A percentile compares a stretch with the other conserved stretches of the same genome.
These are phyloP conservation scores for Heliocidaris tuberculata DNA, from an alignment of 35 echinoderm and acorn worm species.

Conservation along the genomic window DNA sequence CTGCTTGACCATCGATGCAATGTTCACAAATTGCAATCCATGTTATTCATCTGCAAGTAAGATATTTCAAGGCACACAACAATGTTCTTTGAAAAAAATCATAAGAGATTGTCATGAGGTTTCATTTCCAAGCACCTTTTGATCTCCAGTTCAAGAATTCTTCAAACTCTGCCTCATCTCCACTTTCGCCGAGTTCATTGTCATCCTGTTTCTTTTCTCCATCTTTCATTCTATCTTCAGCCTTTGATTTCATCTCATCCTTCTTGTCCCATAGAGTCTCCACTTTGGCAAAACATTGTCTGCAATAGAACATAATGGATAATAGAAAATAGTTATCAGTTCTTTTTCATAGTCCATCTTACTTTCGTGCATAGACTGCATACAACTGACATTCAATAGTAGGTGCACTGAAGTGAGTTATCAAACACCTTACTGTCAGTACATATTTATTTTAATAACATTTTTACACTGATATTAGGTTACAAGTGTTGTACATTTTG, in stretches of 20 bases:
- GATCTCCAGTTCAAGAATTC: constrained; percentile 96
- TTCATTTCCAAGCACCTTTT: constrained; percentile 86
- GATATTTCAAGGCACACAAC: not conserved
- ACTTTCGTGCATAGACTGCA: too few species aligned
- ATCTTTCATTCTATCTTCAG: constrained; percentile 56
- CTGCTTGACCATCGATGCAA: not conserved
- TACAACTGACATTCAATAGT: too few species aligned
- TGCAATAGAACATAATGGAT: constrained; percentile 32
- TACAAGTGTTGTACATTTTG: too few species aligned
- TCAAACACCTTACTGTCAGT: too few species aligned
- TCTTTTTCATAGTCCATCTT: too few species aligned
- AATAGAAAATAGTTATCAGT: not conserved
- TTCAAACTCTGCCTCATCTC: constrained; percentile 92
- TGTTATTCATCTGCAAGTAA: not conserved
- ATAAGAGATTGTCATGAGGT: not conserved
- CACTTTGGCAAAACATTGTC: constrained; percentile 87
- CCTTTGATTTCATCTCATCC: constrained; percentile 64
- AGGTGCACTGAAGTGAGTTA: not conserved
- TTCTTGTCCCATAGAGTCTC: constrained; percentile 89
- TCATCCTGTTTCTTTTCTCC: not conserved
- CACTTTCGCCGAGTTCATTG: constrained; percentile 50
- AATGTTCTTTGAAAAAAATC: not conserved
- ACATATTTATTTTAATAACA: too few species aligned
- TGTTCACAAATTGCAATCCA: not conserved
- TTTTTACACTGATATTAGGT: too few species aligned